Evolutionary conservation across 2,113 vertebrate species (phyloP).

Genomic region (Etheostoma cragini): DNA sequence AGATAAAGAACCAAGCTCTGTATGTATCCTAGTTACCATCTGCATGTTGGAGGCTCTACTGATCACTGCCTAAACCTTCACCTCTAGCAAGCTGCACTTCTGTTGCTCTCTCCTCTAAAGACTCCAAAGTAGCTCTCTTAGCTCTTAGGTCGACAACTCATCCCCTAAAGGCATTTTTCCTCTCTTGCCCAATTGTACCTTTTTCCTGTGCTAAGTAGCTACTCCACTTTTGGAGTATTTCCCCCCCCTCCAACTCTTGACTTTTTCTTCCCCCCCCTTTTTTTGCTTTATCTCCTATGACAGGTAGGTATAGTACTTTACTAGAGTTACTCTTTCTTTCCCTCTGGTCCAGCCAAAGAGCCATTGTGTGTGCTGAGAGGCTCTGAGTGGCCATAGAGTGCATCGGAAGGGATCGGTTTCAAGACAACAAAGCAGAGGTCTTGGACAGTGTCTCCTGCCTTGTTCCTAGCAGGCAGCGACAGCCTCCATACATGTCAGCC

Average conservation of each 20-base stretch:
- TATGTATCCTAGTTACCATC: background rate
- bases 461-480: conserved; percentile 62
- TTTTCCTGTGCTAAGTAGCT: conserved; percentile 61
- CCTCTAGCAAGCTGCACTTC: background rate
- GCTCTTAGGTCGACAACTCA: conserved; percentile 22
- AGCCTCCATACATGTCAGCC: conserved; percentile 61
- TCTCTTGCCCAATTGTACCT: background rate
- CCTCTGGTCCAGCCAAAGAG: conserved; percentile 59
- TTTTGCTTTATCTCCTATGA: conserved; percentile 65
- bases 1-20: background rate
- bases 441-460: conserved; percentile 64
- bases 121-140: conserved; percentile 29
- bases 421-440: conserved; percentile 75
- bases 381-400: conserved; percentile 73
- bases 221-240: conserved; percentile 66
- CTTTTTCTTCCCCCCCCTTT: conserved; percentile 40
- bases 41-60: background rate
- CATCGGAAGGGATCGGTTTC: conserved; percentile 71
- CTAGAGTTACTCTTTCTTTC: conserved; percentile 69
- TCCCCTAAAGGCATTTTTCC: background rate
- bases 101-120: conserved; percentile 9
- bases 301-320: conserved; percentile 59
- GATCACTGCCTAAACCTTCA: conserved; percentile 12
- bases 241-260: conserved; percentile 58
- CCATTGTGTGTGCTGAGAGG: conserved; percentile 76